Evolutionary conservation across 2,888 invertebrate genomes (phyloP).

Genomic region (Campoletis raptor): DNA sequence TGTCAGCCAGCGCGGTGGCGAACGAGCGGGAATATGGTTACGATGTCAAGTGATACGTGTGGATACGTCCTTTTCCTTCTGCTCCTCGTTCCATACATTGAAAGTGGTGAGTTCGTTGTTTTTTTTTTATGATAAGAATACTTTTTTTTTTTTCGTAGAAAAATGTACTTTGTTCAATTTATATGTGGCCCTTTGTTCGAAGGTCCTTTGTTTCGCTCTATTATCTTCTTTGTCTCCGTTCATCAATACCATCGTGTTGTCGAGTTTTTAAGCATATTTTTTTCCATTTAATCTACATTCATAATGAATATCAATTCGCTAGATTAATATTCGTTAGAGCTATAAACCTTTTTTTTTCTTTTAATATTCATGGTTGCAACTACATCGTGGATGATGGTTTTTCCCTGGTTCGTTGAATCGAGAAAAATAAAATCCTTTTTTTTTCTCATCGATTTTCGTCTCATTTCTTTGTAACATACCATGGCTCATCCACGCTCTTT

Average conservation of each 20-base stretch:
- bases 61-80: conserved; percentile 89
- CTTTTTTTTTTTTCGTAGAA: neutral
- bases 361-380: neutral
- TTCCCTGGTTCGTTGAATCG: neutral
- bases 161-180: neutral
- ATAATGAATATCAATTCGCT: neutral
- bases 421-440: neutral
- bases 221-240: neutral
- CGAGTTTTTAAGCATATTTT: neutral
- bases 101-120: conserved; percentile 88
- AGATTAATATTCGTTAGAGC: neutral
- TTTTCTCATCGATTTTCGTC: neutral
- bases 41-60: conserved; percentile 84
- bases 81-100: conserved; percentile 89
- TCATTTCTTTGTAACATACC: neutral
- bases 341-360: neutral
- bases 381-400: neutral
- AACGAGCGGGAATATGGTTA: conserved; percentile 80
- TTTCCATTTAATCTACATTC: neutral
- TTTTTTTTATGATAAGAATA: conserved; percentile 6
- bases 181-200: conserved; percentile 2
- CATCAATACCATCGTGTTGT: neutral
- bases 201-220: conserved; percentile 6
- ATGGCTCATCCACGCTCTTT: neutral
- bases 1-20: conserved; percentile 62